Evolutionary conservation across 2,113 vertebrate species (phyloP), one percentile per base, ranked within the genome.

Genomic region (Megaleporinus macrocephalus): DNA sequence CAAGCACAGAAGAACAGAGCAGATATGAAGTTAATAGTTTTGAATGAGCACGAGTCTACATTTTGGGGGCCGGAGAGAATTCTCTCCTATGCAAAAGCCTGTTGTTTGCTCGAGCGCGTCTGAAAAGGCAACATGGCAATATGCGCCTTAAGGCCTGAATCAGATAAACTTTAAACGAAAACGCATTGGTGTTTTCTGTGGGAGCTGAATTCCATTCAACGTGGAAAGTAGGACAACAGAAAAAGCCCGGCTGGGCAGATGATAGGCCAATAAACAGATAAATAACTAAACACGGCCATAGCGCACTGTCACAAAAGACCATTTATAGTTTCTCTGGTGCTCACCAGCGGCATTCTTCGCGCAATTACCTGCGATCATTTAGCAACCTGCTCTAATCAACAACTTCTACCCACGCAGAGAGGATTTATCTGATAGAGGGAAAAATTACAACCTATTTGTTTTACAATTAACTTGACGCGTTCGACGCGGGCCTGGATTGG

Each of bases 391-490:
- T 76, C 53, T 27, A 4, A 59, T 59, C 33, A 36, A 33, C 73
- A 69, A 11, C 18, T 1, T 26, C 57, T 33, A 68, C 57, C 16
- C 30, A 33, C 16, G 53, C 7, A 13, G 0, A 5, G 9, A 59
- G 66, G 70, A 80, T 73, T 78, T 79, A 77, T 78, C 59, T 7
- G 18, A 57, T 27, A 4, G 12, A 70, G 12, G 14, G 2, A 55
- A 55, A 55, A 55, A 30, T 51, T 68, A 73, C 24, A 74, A 83
- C 24, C 47, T 69, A 73, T 83, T 77, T 66, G 76, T 36, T 80
- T 73, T 74, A 73, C 80, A 80, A 76, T 83, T 80, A 81, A 44
- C 80, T 81, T 27, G 53, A 74, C 51, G 62, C 59, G 71, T 68
- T 77, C 29, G 68, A 16, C 53, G 51, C 9, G 47, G 47, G 68